Evolutionary conservation across 2,888 invertebrate species (phyloP).

Genomic region (Polyommatus icarus): DNA sequence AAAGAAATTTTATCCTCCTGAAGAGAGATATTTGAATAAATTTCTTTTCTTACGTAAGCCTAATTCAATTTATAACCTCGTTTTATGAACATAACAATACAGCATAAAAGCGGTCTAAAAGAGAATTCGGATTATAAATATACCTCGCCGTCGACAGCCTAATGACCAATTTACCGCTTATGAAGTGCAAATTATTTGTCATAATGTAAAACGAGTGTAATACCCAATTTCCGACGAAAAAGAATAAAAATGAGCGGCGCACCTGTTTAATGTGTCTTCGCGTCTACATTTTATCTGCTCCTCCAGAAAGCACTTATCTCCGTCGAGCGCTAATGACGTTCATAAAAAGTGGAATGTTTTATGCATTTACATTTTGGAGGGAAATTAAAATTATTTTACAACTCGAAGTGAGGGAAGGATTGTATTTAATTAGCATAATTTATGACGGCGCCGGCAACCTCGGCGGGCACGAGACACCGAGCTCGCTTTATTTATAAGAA

Average conservation of each 20-base stretch:
- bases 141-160: constrained; percentile 38
- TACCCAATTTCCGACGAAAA: constrained; percentile 72
- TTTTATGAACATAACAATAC: not conserved
- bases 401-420: constrained; percentile 2
- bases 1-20: not conserved
- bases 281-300: constrained; percentile 46
- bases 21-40: not conserved
- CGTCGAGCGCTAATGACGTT: constrained; percentile 25
- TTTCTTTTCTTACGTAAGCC: not conserved
- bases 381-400: constrained; percentile 29
- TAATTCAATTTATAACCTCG: not conserved
- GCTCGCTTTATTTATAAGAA: not conserved
- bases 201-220: constrained; percentile 71
- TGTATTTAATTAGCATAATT: constrained; percentile 28
- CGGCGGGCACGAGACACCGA: not conserved
- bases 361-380: constrained; percentile 21
- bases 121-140: constrained; percentile 10
- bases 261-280: constrained; percentile 41
- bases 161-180: constrained; percentile 77
- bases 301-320: constrained; percentile 24
- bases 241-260: constrained; percentile 65
- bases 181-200: constrained; percentile 78
- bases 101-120: not conserved
- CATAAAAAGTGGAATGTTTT: constrained; percentile 21
- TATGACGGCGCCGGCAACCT: constrained; percentile 1